Conservation (phyloP, 2,888 invertebrate species). For the Megamerina dolium region DNA sequence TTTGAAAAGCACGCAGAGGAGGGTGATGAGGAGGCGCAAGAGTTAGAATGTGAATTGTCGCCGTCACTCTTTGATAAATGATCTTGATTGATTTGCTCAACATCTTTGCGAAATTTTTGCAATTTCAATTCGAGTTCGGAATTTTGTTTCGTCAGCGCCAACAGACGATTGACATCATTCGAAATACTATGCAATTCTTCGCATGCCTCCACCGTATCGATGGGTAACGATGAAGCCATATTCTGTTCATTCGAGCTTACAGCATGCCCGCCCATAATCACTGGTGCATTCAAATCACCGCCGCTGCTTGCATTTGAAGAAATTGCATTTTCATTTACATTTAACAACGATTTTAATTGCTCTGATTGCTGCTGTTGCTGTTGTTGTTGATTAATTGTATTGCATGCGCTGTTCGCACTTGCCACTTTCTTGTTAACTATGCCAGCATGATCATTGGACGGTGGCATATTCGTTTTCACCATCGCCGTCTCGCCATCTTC, state of each 20-base stretch:
- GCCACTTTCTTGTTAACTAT: constrained; percentile 29
- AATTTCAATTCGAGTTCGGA: constrained; percentile 40
- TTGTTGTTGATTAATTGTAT: constrained; percentile 11
- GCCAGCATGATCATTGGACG: constrained; percentile 6
- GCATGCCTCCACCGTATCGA: constrained; percentile 32
- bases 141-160: constrained; percentile 37
- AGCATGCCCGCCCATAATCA: too few species aligned
- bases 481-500: constrained; percentile 15
- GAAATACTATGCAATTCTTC: constrained; percentile 43
- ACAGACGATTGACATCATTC: constrained; percentile 42
- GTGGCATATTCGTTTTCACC: not conserved
- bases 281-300: constrained; percentile 12
- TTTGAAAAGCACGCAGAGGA: not conserved
- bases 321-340: constrained; percentile 14
- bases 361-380: constrained; percentile 20
- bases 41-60: not conserved
- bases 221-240: constrained; percentile 3
- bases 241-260: constrained; percentile 8
- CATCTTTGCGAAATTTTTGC: constrained; percentile 39
- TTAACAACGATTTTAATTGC: constrained; percentile 20
- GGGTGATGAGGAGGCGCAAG: not conserved
- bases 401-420: constrained; percentile 15
- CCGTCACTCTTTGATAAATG: constrained; percentile 25
- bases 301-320: constrained; percentile 15
- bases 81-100: constrained; percentile 45